Evolutionary conservation across 2,113 vertebrate species (phyloP).

Genomic region (Alouatta palliata): DNA sequence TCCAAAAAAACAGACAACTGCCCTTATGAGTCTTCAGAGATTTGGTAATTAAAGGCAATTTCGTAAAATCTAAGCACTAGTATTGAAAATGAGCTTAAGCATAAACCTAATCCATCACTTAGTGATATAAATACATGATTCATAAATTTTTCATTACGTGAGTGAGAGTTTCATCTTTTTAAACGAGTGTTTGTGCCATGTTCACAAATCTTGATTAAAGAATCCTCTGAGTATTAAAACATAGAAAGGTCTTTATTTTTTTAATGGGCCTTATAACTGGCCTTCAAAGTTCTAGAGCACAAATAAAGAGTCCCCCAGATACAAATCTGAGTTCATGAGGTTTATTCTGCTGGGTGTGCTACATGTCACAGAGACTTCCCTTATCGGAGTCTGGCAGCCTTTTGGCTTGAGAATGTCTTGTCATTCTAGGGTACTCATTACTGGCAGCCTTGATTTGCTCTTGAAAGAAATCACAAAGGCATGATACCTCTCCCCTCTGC

Average conservation of each 20-base stretch:
- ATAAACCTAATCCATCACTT: not conserved
- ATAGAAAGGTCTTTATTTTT: not conserved
- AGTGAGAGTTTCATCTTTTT: not conserved
- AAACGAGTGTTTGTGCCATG: constrained; percentile 1
- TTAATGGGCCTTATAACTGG: not conserved
- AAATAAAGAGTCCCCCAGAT: not conserved
- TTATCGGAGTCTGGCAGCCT: not conserved
- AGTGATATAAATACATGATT: not conserved
- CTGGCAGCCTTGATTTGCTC: not conserved
- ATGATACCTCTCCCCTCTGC: not conserved
- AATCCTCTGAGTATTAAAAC: not conserved
- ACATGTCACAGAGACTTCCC: not conserved
- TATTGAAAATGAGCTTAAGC: not conserved
- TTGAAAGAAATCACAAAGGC: not conserved
- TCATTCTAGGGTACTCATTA: not conserved
- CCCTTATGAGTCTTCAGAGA: not conserved
- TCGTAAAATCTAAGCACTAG: not conserved
- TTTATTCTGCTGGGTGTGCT: not conserved
- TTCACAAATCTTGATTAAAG: constrained; percentile 21
- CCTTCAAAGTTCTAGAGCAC: not conserved
- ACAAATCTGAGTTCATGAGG: not conserved
- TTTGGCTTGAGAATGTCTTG: not conserved
- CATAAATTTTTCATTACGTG: not conserved
- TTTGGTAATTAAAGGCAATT: not conserved
- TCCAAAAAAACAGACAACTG: not conserved